Percentiles rank a stretch among this genome's conserved stretches.
Conservation (phyloP, 2,113 vertebrate species). For the Mastomys natalensis region DNA sequence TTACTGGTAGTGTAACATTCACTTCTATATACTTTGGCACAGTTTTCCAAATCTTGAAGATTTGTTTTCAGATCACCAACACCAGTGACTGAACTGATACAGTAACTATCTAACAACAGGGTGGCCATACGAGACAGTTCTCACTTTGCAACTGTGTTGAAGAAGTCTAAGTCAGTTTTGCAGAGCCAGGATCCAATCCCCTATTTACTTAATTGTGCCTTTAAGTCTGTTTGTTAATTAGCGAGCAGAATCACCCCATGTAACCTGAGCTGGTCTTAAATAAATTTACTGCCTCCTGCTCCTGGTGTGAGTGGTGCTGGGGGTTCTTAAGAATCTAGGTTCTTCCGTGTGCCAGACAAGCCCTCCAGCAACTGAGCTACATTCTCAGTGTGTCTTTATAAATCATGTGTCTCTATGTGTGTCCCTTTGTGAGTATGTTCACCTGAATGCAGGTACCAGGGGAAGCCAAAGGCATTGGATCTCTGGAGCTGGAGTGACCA, state of each 20-base stretch:
- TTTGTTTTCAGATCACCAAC: background rate
- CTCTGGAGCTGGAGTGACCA: background rate
- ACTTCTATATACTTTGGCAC: background rate
- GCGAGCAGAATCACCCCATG: background rate
- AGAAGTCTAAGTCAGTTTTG: background rate
- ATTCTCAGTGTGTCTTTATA: background rate
- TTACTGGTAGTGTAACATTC: background rate
- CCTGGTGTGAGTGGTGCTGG: background rate
- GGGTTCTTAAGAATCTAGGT: background rate
- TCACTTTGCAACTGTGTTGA: background rate
- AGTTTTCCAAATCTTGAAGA: constrained; percentile 27
- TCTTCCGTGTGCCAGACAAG: background rate
- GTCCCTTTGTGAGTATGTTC: background rate
- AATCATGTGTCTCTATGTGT: background rate
- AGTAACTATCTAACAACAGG: background rate
- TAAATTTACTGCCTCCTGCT: background rate
- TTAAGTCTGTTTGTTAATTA: background rate
- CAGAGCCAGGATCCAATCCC: constrained; percentile 11
- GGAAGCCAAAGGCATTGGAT: background rate
- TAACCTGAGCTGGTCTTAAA: background rate
- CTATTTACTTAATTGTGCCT: background rate
- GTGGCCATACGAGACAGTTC: background rate
- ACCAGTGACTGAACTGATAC: background rate
- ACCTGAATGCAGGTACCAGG: background rate
- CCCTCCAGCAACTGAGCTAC: background rate